Base-by-base conservation (phyloP, 2,113 vertebrate species). In the Tetraodon nigroviridis region DNA sequence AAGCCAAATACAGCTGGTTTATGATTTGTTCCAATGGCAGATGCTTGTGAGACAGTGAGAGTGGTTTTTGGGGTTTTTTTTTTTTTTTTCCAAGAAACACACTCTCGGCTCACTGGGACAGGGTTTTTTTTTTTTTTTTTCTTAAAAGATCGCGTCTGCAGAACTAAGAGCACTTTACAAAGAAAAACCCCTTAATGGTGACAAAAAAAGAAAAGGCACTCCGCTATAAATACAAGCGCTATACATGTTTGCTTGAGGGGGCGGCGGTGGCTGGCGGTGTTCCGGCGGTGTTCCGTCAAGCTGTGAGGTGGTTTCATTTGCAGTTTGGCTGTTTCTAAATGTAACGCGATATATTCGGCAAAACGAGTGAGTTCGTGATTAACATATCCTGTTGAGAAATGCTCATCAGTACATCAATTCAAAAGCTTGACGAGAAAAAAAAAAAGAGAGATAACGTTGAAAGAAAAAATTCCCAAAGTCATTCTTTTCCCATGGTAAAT, bases 1-100 rank as follows among this genome's bases (percentile, higher is more conserved):
- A 87, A 81, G 84, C 88, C 86, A 89, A 90, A 91, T 92, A 91
- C 90, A 89, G 88, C 89, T 59, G 59, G 56, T 81, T 77, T 84
- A 78, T 81, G 82, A 68, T 79, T 69, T 78, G 48, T 81, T 65
- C 77, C 61, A 24, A 51, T 61, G 64, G 62, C 55, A 64, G 73
- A 65, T 40, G 56, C 58, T 70, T 72, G 69, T 53, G 44, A 58
- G 42, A 70, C 71, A 70, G 19, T n/a, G n/a, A n/a, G 56, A 74
- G 66, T 64, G 71, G 67, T 44, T 16, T 15, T 17, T n/a, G 42
- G 27, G 7, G 42, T 16, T 17, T n/a, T 46, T 7, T 46, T n/a
- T 7, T 17, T 46, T 61, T 44, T 67, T 72, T 65, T 50, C 40
- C 15, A 29, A n/a, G 53, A 48, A 58, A 55, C 60, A 44, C 44